Evolutionary conservation across 2,113 vertebrate genomes (phyloP).

Genomic region (Astatotilapia flaviijosephi): DNA sequence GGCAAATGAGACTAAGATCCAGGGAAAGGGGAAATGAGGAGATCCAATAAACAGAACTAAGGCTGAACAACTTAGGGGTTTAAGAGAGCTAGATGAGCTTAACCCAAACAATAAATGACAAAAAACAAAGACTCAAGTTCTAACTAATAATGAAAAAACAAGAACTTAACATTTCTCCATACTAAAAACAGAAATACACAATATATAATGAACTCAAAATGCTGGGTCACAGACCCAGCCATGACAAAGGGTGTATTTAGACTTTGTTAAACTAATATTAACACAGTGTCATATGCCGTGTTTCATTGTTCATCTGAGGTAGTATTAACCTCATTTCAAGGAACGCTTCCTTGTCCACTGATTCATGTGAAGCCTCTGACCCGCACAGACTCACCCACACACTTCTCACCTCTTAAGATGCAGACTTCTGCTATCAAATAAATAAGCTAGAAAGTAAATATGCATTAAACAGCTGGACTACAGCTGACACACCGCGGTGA

Average conservation of each 20-base stretch:
- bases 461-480: conserved; percentile 24
- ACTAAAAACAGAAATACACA: not conserved
- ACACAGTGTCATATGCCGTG: not conserved
- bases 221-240: not conserved
- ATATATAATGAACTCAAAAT: not conserved
- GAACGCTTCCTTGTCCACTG: not conserved
- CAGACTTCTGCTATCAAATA: conserved; percentile 25
- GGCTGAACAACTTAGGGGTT: not conserved
- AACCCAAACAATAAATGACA: not conserved
- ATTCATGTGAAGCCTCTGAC: not conserved
- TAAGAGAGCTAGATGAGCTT: not conserved
- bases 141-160: not conserved
- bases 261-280: not conserved
- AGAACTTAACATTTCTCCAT: not conserved
- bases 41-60: not conserved
- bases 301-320: not conserved
- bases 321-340: not conserved
- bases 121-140: not conserved
- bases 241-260: not conserved
- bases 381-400: not conserved
- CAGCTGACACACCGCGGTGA: not conserved
- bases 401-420: conserved; percentile 6
- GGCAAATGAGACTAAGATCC: rapidly evolving
- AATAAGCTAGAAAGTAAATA: conserved; percentile 20
- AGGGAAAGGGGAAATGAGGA: not conserved